phyloP scores from a whole-genome alignment of 2,797 vertebrate genomes.

The Lepus townsendii region DNA sequence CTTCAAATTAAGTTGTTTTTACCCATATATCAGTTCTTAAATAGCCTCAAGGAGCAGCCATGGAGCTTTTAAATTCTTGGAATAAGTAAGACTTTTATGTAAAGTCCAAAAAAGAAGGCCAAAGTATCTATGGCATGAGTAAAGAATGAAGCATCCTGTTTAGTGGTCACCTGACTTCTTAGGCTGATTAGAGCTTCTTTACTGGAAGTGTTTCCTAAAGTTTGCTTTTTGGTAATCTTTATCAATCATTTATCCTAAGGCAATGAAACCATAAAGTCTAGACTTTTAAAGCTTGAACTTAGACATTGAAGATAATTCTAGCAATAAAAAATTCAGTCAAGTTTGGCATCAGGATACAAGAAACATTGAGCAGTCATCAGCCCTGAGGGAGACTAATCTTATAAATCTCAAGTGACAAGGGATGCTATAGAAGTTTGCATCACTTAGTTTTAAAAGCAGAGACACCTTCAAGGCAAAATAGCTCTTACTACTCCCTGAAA shows the following conservation, averaged over 20 bases:
- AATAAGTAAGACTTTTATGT: background rate
- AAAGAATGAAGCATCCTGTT: background rate
- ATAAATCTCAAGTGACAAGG: slow-evolving; percentile 12
- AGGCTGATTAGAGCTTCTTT: background rate
- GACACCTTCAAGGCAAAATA: slow-evolving; percentile 58
- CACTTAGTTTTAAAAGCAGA: slow-evolving; percentile 55
- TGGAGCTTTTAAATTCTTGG: background rate
- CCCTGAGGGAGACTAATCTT: background rate
- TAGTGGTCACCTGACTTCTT: background rate
- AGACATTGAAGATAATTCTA: slow-evolving; percentile 14
- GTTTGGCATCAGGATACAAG: background rate
- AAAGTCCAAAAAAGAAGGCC: background rate
- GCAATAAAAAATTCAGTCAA: background rate
- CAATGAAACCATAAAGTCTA: slow-evolving; percentile 36
- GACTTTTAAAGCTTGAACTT: slow-evolving; percentile 42
- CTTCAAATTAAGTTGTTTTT: background rate
- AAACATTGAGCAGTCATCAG: background rate
- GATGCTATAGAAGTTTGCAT: slow-evolving; percentile 48
- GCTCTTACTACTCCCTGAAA: slow-evolving; percentile 46
- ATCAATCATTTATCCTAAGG: background rate
- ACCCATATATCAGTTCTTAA: background rate
- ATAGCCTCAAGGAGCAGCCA: background rate
- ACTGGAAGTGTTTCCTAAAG: background rate
- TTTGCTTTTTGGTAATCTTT: slow-evolving; percentile 14
- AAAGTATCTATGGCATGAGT: background rate